phyloP scores from a whole-genome alignment of 2,888 invertebrate genomes.

The Phyllotreta cruciferae region DNA sequence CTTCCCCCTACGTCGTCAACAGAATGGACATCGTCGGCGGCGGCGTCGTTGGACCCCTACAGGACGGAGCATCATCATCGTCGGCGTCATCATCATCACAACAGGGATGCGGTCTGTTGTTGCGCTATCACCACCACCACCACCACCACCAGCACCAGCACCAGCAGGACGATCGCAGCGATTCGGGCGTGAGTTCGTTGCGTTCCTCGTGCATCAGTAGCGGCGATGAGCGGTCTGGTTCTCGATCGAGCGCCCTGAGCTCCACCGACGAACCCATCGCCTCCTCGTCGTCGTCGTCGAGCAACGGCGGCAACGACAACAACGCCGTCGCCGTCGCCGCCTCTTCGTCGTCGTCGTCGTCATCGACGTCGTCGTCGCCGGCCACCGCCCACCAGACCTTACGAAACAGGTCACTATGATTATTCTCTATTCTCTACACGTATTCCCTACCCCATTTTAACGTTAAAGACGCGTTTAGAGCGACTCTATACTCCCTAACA shows the following conservation, averaged over 20 bases:
- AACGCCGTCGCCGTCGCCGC: slow-evolving; percentile 12
- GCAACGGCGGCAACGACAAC: slow-evolving; percentile 23
- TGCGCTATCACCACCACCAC: slow-evolving; percentile 32
- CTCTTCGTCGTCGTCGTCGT: slow-evolving; percentile 22
- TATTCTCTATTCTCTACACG: too few relatives aligned
- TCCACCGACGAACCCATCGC: slow-evolving; percentile 71
- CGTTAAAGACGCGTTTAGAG: too few relatives aligned
- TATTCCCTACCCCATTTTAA: too few relatives aligned
- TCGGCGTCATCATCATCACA: slow-evolving; percentile 18
- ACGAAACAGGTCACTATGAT: too few relatives aligned
- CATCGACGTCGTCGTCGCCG: background rate
- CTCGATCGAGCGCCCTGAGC: slow-evolving; percentile 77
- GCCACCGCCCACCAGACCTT: slow-evolving; percentile 6
- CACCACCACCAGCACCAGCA: slow-evolving; percentile 33
- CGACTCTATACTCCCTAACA: too few relatives aligned
- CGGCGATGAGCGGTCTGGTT: slow-evolving; percentile 79
- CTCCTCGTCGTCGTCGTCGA: slow-evolving; percentile 43
- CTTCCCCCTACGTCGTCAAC: slow-evolving; percentile 47
- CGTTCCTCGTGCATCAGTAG: slow-evolving; percentile 66
- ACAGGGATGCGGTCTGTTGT: slow-evolving; percentile 49
- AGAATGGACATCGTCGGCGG: slow-evolving; percentile 57
- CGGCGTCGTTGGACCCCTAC: slow-evolving; percentile 19
- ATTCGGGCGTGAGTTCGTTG: slow-evolving; percentile 74
- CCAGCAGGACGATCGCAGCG: slow-evolving; percentile 58
- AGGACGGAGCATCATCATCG: slow-evolving; percentile 9